phyloP scores from a whole-genome alignment of 2,888 invertebrate species.

The Synergus itoensis region DNA sequence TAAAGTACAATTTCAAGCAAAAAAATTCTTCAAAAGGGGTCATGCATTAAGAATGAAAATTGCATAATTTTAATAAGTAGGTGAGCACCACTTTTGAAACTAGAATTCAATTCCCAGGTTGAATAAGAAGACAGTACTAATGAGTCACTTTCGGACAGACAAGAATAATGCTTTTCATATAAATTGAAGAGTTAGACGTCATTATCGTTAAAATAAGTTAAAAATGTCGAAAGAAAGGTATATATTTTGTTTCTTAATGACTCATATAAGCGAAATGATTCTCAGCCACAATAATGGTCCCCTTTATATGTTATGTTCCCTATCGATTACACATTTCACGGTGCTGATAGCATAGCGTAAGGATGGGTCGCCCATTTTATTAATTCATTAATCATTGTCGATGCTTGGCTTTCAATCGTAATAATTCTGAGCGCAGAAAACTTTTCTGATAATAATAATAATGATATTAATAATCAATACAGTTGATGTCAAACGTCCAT shows the following conservation, averaged over 20 bases:
- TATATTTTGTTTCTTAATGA: neutral
- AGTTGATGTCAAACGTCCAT: conserved; percentile 54
- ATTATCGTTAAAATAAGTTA: neutral
- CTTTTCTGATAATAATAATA: conserved; percentile 45
- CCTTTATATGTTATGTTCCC: neutral
- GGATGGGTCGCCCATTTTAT: conserved; percentile 26
- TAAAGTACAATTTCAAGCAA: too few relatives aligned
- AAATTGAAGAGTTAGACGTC: neutral
- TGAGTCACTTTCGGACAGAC: neutral
- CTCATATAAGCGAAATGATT: neutral
- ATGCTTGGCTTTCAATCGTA: conserved; percentile 16
- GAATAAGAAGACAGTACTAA: neutral
- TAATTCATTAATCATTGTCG: conserved; percentile 35
- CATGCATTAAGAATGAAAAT: neutral
- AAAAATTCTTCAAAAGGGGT: neutral
- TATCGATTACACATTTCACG: conserved; percentile 42
- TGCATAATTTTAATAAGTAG: neutral
- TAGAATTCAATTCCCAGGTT: neutral
- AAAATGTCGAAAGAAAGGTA: neutral
- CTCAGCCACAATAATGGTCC: neutral
- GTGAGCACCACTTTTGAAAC: neutral
- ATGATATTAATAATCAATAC: conserved; percentile 54
- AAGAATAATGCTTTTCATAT: neutral
- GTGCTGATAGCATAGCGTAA: conserved; percentile 20
- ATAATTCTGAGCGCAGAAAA: conserved; percentile 31